Evolutionary conservation across 2,797 vertebrate species (phyloP).

Genomic region (Hyperoplus lanceolatus): DNA sequence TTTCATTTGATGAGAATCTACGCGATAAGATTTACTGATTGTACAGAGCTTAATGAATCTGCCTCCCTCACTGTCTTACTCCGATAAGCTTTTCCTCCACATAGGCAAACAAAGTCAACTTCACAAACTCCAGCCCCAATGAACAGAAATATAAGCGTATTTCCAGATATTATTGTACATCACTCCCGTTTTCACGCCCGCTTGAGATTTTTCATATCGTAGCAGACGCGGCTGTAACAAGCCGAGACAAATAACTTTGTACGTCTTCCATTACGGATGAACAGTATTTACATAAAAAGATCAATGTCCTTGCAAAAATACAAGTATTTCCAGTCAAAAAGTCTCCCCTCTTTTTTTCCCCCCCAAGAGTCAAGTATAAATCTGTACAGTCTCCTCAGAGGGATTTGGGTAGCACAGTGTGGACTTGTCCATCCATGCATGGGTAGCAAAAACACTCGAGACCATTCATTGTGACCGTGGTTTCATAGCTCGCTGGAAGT

Average conservation of each 20-base stretch:
- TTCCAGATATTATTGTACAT: slow-evolving; percentile 69
- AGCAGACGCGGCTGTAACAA: slow-evolving; percentile 69
- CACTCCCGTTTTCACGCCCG: slow-evolving; percentile 33
- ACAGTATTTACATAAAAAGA: slow-evolving; percentile 85
- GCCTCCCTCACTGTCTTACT: slow-evolving; percentile 75
- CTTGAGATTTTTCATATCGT: slow-evolving; percentile 61
- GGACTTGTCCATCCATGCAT: slow-evolving; percentile 85
- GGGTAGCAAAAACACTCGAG: slow-evolving; percentile 84
- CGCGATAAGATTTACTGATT: slow-evolving; percentile 81
- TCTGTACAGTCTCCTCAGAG: slow-evolving; percentile 85
- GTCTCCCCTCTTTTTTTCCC: slow-evolving; percentile 63
- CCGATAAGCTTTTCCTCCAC: slow-evolving; percentile 75
- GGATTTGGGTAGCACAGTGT: slow-evolving; percentile 84
- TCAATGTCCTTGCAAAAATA: slow-evolving; percentile 85
- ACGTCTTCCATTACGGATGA: slow-evolving; percentile 76
- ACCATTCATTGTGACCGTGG: slow-evolving; percentile 84
- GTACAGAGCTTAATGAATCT: slow-evolving; percentile 81
- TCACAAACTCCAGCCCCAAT: slow-evolving; percentile 73
- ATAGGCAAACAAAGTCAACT: slow-evolving; percentile 75
- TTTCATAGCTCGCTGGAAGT: slow-evolving; percentile 84
- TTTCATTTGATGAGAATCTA: slow-evolving; percentile 80
- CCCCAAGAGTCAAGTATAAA: slow-evolving; percentile 80
- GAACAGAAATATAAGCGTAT: slow-evolving; percentile 59
- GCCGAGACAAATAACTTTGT: slow-evolving; percentile 75
- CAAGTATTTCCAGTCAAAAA: slow-evolving; percentile 84